Base-by-base conservation (phyloP, 2,113 vertebrate species). In the Paramisgurnus dabryanus region DNA sequence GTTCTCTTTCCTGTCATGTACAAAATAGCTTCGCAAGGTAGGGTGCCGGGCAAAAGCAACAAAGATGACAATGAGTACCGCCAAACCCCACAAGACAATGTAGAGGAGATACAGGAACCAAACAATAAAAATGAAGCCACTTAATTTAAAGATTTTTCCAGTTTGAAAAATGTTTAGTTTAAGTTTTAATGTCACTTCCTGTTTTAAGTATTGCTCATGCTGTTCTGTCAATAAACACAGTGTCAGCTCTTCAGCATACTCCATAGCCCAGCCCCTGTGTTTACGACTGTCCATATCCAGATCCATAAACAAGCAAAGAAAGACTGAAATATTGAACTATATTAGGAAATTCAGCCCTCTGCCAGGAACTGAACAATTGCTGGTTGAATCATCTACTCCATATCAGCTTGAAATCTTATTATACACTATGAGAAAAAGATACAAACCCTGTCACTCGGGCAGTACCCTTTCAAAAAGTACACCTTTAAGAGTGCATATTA, bases 171-270 rank as follows among this genome's bases (percentile, higher is more conserved):
- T 58, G 17, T 58, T 1, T 6, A n/a, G 55, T 22, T 3, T 88
- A 90, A 74, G 85, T 82, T 74, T 40, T n/a, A n/a, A 79, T 58
- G 55, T 58, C n/a, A 18, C n/a, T n/a, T n/a, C n/a, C n/a, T n/a
- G n/a, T n/a, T n/a, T n/a, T n/a, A n/a, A n/a, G n/a, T n/a, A n/a
- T n/a, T n/a, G 53, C 13, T 57, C 13, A 17, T 7, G 53, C 53
- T 57, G 53, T 2, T 3, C 53, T 6, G 13, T 17, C 53, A n/a
- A 57, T 15, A 13, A 15, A 17, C 53, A 57, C 22, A 45, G 67
- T 8, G 13, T 1, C 58, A n/a, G 45, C 49, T 8, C 45, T 47
- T 6, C 45, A 47, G 5, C 45, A 47, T 47, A 47, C 45, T 10
- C 45, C 45, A 47, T 10, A 6, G 74, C 5, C 0, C 78, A 47